Evolutionary conservation across 2,797 vertebrate species (phyloP).

Genomic region (Adelosebastes latens): DNA sequence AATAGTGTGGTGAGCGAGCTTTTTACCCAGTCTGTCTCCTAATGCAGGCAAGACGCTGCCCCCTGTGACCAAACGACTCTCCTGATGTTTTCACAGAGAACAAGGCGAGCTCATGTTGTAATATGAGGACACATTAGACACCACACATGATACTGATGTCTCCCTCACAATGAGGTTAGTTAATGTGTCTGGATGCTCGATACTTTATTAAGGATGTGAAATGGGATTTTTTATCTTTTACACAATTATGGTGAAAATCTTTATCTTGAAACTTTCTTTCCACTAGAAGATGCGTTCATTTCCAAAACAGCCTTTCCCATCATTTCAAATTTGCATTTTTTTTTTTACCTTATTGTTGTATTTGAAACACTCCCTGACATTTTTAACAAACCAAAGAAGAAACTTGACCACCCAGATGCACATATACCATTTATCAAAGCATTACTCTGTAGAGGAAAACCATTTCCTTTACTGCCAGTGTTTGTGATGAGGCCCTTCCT

Average conservation of each 20-base stretch:
- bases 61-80: constrained; percentile 61
- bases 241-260: not conserved
- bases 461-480: not conserved
- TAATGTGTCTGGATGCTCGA: constrained; percentile 8
- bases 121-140: constrained; percentile 54
- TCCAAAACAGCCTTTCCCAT: not conserved
- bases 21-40: constrained; percentile 54
- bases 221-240: not conserved
- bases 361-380: constrained; percentile 3
- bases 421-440: constrained; percentile 16
- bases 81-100: constrained; percentile 46
- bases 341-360: not conserved
- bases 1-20: constrained; percentile 67
- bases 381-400: constrained; percentile 2
- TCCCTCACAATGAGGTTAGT: not conserved
- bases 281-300: not conserved
- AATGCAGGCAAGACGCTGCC: constrained; percentile 66
- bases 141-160: constrained; percentile 15
- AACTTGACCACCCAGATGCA: constrained; percentile 1
- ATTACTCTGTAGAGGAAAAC: not conserved
- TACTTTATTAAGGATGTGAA: not conserved
- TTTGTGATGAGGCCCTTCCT: not conserved
- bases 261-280: not conserved
- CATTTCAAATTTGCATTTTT: not conserved
- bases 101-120: constrained; percentile 45